phyloP scores from a whole-genome alignment of 1,140 invertebrate genomes.

The Theocolax elegans region DNA sequence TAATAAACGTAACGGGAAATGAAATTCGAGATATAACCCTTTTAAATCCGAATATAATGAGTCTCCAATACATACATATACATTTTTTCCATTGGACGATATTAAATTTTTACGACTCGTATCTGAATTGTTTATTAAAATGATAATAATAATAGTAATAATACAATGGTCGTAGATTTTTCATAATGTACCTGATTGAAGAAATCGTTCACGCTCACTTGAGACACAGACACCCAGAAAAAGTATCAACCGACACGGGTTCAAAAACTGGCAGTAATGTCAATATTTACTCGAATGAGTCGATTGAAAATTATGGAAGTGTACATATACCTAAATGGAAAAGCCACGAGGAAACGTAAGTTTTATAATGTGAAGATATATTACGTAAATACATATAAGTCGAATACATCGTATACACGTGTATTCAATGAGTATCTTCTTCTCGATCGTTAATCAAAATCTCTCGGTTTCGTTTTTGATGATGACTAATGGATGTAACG shows the following conservation, averaged over 20 bases:
- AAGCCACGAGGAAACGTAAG: slow-evolving; percentile 20
- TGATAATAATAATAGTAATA: no score
- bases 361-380: no score
- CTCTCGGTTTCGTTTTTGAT: no score
- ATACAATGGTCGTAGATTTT: slow-evolving; percentile 76
- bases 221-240: slow-evolving; percentile 57
- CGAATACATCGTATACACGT: no score
- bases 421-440: no score
- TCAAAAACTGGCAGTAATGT: slow-evolving; percentile 32
- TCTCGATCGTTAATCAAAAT: no score
- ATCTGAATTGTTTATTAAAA: not conserved
- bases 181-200: slow-evolving; percentile 86
- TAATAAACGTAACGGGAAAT: not conserved
- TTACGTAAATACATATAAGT: no score
- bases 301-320: slow-evolving; percentile 53
- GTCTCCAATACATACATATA: no score
- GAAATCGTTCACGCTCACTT: slow-evolving; percentile 81
- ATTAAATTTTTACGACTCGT: not conserved
- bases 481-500: no score
- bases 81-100: no score
- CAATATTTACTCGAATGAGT: slow-evolving; percentile 53
- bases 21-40: not conserved
- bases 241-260: slow-evolving; percentile 47
- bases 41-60: slow-evolving; percentile 1
- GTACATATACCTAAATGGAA: slow-evolving; percentile 18